Evolutionary conservation across 2,113 vertebrate species (phyloP).

Genomic region (Grantiella picta): DNA sequence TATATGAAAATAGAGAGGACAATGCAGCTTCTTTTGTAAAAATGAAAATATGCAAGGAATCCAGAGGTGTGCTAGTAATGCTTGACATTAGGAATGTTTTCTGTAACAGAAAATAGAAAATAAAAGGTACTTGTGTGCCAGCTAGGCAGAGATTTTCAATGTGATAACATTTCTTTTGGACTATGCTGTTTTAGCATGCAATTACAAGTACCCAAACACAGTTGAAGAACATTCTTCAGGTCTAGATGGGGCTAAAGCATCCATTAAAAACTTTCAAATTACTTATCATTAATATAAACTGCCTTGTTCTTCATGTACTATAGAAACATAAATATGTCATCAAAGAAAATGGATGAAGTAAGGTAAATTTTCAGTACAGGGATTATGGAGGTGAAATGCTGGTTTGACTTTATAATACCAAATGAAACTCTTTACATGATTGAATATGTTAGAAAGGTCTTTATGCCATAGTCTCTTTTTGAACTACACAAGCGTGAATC

Average conservation of each 20-base stretch:
- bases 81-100: constrained; percentile 5
- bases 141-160: background rate
- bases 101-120: constrained; percentile 3
- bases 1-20: background rate
- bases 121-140: background rate
- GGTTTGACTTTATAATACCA: background rate
- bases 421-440: background rate
- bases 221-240: background rate
- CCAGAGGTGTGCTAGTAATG: constrained; percentile 39
- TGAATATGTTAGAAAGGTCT: background rate
- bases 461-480: background rate
- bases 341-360: background rate
- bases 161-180: background rate
- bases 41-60: constrained; percentile 58
- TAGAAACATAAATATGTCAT: background rate
- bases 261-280: background rate
- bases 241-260: background rate
- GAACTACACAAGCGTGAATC: background rate
- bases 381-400: background rate
- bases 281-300: background rate
- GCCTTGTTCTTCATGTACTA: background rate
- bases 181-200: background rate
- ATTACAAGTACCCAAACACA: background rate
- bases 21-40: constrained; percentile 53
- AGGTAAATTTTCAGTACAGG: background rate